Evolutionary conservation across 2,888 invertebrate genomes (phyloP), one percentile per base, ranked within the genome.

Genomic region (Noctua pronuba): DNA sequence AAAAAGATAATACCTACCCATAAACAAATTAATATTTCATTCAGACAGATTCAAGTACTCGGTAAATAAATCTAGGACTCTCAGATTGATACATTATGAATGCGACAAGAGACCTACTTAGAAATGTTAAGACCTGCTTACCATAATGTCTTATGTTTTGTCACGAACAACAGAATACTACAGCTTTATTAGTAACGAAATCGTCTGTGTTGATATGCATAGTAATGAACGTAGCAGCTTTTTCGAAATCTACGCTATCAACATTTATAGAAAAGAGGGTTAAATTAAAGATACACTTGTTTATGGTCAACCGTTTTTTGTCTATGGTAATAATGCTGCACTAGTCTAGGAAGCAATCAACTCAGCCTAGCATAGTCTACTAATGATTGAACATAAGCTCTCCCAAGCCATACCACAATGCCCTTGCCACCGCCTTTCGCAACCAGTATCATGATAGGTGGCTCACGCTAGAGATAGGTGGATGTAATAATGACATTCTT

Each of bases 101-200:
- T 71, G 49, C 67, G 35, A 60, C 38, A 28, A 55, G 44, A 31
- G 55, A 85, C 64, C 64, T 83, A 83, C 84, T 75, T 79, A 75
- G 21, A n/a, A 66, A 49, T 28, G 49, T 31, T 44, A 72, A 58
- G 65, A 79, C 52, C 49, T 72, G 60, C 24, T 79, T 64, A 72
- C 13, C 79, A 78, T 66, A 75, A 64, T 44, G 55, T 64, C 66
- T 75, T 69, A 68, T 68, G 49, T 69, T 73, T 80, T 58, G 60
- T 75, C 75, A 84, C 73, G 84, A 84, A 80, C 41, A 35, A 62
- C 28, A 41, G 13, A 49, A 69, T 16, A 44, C n/a, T 31, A 67
- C 38, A 46, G 66, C 69, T 67, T 71, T 81, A 41, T 65, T 73
- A 44, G n/a, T 65, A 13, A 28, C 31, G 13, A 65, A 35, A 28